These are phyloP conservation scores for Trissonchulus latispiculum DNA, from an alignment of 2,888 invertebrate genomes.

Conservation along the genomic window DNA sequence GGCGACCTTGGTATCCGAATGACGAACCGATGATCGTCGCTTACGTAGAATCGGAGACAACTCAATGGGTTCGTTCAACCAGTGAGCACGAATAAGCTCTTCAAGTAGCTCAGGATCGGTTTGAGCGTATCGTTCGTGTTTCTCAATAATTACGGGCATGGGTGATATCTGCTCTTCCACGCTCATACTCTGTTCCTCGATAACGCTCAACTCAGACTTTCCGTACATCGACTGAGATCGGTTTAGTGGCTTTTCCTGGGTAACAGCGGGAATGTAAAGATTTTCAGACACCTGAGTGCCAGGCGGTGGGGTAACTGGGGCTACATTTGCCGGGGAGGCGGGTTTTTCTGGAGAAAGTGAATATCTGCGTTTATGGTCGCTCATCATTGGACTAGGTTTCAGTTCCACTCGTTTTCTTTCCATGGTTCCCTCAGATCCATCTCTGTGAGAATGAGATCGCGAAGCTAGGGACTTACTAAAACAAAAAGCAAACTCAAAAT, in stretches of 20 bases:
- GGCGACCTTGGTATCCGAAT: too few relatives aligned
- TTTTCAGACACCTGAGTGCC: background rate
- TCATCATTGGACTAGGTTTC: background rate
- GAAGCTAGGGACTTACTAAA: background rate
- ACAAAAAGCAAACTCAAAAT: too few relatives aligned
- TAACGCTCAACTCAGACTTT: conserved; percentile 14
- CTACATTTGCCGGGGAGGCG: background rate
- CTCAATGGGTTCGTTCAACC: background rate
- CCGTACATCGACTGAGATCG: background rate
- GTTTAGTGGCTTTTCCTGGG: background rate
- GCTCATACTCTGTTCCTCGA: conserved; percentile 6
- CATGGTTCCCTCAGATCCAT: background rate
- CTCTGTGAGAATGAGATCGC: background rate
- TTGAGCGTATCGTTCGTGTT: background rate
- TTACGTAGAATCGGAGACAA: background rate
- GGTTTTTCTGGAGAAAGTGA: background rate
- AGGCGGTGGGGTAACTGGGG: background rate
- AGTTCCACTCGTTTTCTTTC: background rate
- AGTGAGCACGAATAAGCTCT: background rate
- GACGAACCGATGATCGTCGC: background rate
- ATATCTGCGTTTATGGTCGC: background rate
- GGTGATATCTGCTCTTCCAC: background rate
- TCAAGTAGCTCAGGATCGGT: conserved; percentile 12
- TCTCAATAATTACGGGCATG: background rate
- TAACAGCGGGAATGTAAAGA: background rate